Base-by-base conservation (phyloP, 35 echinoderm and acorn worm species). In the Heliocidaris tuberculata region DNA sequence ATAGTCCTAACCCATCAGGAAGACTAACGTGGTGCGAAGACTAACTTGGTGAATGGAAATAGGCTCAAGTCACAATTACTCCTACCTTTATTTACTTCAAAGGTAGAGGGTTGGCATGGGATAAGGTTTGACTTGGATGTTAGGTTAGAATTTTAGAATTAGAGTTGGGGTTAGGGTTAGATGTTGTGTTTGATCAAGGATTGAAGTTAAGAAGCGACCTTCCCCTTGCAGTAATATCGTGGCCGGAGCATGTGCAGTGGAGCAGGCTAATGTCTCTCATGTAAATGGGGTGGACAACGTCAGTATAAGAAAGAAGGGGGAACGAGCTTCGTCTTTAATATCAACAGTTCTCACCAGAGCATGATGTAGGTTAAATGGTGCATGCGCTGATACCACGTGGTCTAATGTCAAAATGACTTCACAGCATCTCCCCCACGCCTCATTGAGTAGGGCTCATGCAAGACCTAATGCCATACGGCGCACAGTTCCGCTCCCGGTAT, bases 341-440 rank as follows among this genome's bases (percentile, higher is more conserved):
- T 78, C 65, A 78, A 78, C 65, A 78, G 65, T 78, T 78, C 21
- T 78, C 65, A 78, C 27, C 65, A 24, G 65, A 7, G 65, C 65
- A 78, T 78, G 65, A 78, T 78, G 4, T 19, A 78, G 65, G 65
- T 78, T 21, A 21, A 78, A 78, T 78, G 65, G 65, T 9, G 65
- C 65, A 9, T 78, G 65, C 7, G 7, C 65, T 27, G 65, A n/a
- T 27, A 78, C 21, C 65, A 78, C 65, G 65, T 78, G 65, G 65
- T 78, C 65, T 78, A 78, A n/a, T 78, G 65, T 78, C 65, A 78
- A 78, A 78, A 78, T 78, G 65, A 78, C 65, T 78, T 78, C 65
- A 78, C 65, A 24, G 65, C 65, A 78, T 78, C 60, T 16, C 65
- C 15, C 27, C 7, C 65, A 78, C 65, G 65, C 65, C 21, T 78